Conservation (phyloP, 2,888 invertebrate genomes). For the Lasioglossum zephyrum region DNA sequence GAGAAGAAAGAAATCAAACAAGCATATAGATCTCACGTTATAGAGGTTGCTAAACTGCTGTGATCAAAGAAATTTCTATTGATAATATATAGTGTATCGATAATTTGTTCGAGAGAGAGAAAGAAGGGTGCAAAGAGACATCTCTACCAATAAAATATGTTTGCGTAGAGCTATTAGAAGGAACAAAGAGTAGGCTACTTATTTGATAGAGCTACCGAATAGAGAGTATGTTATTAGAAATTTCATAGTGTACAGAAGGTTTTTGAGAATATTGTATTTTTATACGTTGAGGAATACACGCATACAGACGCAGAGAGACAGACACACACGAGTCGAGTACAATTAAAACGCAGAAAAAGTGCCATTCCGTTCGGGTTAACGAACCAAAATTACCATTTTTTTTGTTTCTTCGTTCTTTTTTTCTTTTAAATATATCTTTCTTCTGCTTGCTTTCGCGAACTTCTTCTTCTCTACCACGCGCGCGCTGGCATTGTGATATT, state of each 20-base stretch:
- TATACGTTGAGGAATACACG: conserved; percentile 70
- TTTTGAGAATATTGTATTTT: conserved; percentile 76
- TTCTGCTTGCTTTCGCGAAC: conserved; percentile 71
- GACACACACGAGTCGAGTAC: conserved; percentile 7
- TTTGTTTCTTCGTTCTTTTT: conserved; percentile 5
- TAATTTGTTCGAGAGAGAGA: conserved; percentile 43
- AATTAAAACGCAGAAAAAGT: conserved; percentile 77
- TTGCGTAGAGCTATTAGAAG: conserved; percentile 62
- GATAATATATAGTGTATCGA: conserved; percentile 54
- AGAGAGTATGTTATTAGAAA: conserved; percentile 72
- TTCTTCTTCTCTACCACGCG: conserved; percentile 71
- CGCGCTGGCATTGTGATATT: conserved; percentile 80
- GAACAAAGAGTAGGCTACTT: conserved; percentile 62
- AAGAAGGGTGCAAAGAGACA: conserved; percentile 30
- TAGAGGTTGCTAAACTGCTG: conserved; percentile 74
- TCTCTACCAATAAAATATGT: conserved; percentile 64
- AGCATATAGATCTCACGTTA: conserved; percentile 80
- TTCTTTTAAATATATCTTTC: conserved; percentile 20
- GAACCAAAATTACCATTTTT: conserved; percentile 71
- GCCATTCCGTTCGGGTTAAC: conserved; percentile 79
- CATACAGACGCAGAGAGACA: conserved; percentile 13
- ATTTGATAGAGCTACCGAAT: conserved; percentile 69
- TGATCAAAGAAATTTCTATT: conserved; percentile 68
- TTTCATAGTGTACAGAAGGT: conserved; percentile 74
- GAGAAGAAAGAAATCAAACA: conserved; percentile 49